Evolutionary conservation across 2,888 invertebrate genomes (phyloP).

Genomic region (Rhopalosiphum nymphaeae): DNA sequence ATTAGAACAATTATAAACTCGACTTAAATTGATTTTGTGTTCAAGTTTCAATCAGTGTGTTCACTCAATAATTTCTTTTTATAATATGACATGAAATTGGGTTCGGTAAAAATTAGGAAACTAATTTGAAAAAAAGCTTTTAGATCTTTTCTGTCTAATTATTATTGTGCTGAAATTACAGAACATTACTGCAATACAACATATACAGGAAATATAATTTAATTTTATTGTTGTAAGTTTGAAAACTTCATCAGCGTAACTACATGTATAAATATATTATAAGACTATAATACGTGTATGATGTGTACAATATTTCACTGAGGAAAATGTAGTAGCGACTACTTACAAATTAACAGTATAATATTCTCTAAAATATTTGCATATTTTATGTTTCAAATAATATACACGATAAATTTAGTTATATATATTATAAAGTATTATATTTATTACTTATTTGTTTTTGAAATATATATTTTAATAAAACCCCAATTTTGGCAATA

Average conservation of each 20-base stretch:
- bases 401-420: background rate
- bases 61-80: background rate
- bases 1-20: background rate
- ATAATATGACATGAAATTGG: background rate
- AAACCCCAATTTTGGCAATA: background rate
- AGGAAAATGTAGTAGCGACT: background rate
- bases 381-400: background rate
- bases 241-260: background rate
- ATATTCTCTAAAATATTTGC: background rate
- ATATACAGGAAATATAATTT: background rate
- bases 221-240: background rate
- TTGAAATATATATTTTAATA: background rate
- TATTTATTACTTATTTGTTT: background rate
- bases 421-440: background rate
- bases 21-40: background rate
- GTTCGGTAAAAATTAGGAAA: background rate
- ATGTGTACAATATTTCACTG: background rate
- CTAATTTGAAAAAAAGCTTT: background rate
- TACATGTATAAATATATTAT: background rate
- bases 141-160: background rate
- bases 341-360: background rate
- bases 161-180: background rate
- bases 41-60: background rate
- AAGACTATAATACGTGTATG: background rate
- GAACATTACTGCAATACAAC: background rate